Percentiles rank a stretch among this genome's conserved stretches.
Evolutionary conservation across 2,113 vertebrate species (phyloP).

Genomic region (Laterallus jamaicensis): DNA sequence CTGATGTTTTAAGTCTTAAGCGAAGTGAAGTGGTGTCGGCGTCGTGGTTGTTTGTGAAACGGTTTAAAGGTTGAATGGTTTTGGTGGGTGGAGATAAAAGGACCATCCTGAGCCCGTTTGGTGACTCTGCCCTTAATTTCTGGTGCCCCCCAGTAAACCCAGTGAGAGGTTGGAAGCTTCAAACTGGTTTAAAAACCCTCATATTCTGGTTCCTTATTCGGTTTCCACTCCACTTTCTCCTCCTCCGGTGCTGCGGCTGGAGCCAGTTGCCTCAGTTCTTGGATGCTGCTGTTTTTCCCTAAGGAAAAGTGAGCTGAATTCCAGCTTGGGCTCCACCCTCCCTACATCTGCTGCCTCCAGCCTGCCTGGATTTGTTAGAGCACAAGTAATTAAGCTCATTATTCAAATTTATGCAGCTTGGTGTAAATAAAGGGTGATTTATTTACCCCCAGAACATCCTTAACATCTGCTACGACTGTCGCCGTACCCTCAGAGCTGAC

Average conservation of each 20-base stretch:
- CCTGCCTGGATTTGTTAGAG: not conserved
- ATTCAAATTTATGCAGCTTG: not conserved
- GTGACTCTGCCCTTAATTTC: not conserved
- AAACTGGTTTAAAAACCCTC: accelerated
- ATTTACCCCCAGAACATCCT: not conserved
- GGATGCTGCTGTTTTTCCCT: accelerated
- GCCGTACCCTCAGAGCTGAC: accelerated
- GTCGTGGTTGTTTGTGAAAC: not conserved
- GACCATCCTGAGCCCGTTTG: not conserved
- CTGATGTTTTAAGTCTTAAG: not conserved
- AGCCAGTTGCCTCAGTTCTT: not conserved
- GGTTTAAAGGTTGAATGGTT: not conserved
- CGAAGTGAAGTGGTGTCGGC: not conserved
- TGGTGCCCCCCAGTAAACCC: not conserved
- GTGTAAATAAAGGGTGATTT: not conserved
- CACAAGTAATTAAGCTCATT: accelerated
- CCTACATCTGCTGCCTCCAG: accelerated
- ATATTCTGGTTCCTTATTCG: accelerated
- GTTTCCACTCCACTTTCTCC: not conserved
- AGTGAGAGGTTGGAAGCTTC: not conserved
- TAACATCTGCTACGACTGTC: no score
- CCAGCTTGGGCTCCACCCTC: not conserved
- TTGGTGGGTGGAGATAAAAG: conserved; percentile 17
- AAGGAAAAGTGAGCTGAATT: not conserved
- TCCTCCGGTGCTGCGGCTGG: not conserved